Evolutionary conservation across 2,888 invertebrate genomes (phyloP), one percentile per base, ranked within the genome.

Genomic region (Conus canariensis): DNA sequence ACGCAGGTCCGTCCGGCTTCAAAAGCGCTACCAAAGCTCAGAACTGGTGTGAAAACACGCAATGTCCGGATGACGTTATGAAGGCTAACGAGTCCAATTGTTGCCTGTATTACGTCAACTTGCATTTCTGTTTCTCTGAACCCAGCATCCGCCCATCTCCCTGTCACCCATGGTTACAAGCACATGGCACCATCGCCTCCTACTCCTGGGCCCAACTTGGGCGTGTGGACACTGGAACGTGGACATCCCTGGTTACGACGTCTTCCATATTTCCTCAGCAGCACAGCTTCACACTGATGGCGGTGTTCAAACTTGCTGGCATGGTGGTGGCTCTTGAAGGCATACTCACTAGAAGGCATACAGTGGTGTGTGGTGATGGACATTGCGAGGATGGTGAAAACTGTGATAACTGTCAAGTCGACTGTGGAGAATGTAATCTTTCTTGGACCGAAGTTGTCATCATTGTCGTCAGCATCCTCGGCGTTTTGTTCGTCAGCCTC

Each of bases 81-180:
- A 45, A 59, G 59, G 59, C 85, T 16, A n/a, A 85, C n/a, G 58
- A 85, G 14, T 58, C 83, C 56, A 83, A 85, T n/a, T 85, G 85
- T 59, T 85, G 85, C 60, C 60, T 85, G 85, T 59, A 60, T 45
- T 85, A 85, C 59, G 25, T 59, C 85, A 85, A 85, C 85, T 19
- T 85, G n/a, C 60, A 85, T 16, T 60, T 85, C 60, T 85, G 85
- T 22, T n/a, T 59, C 6, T 90, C 94, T 91, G 83, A 58, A 5
- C 25, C 12, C 30, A 16, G 4, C 30, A 9, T 25, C 30, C 25
- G 8, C 12, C 10, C 7, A 12, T 10, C 10, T 30, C 12, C 25
- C 12, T 77, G 77, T 30, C 9, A 19, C 8, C 77, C 77, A 25
- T 77, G 77, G 77, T 12, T 77, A 30, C 77, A 1, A 1, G 77